A percentile compares a stretch with the other conserved stretches of the same genome.
phyloP scores from a whole-genome alignment of 2,797 vertebrate species.

The Phaenicophaeus curvirostris region DNA sequence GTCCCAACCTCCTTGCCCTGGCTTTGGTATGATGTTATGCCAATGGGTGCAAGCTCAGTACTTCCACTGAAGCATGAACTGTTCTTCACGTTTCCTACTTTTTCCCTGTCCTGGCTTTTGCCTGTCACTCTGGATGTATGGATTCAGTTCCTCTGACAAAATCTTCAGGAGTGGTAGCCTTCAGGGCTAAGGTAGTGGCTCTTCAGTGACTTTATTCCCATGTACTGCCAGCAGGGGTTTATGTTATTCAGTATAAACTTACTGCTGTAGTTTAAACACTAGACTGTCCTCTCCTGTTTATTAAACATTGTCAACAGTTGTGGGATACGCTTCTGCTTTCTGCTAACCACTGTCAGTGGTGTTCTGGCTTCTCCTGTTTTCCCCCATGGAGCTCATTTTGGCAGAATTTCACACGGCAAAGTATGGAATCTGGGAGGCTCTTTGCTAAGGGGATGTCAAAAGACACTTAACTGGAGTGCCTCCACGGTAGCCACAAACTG shows the following conservation, averaged over 20 bases:
- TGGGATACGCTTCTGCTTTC: neutral
- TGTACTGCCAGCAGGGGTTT: neutral
- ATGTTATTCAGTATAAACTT: neutral
- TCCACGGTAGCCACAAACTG: neutral
- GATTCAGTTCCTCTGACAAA: neutral
- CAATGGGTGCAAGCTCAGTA: neutral
- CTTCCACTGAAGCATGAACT: neutral
- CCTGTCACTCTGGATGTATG: rapidly evolving
- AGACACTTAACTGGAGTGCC: neutral
- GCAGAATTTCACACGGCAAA: neutral
- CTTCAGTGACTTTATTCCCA: neutral
- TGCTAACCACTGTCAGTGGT: neutral
- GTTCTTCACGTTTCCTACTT: neutral
- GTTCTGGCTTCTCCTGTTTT: neutral
- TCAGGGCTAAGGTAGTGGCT: neutral
- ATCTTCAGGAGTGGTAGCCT: neutral
- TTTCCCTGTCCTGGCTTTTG: neutral
- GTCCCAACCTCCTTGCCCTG: neutral
- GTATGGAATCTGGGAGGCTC: neutral
- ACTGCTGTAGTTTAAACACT: neutral
- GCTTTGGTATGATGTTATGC: neutral
- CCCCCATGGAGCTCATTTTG: neutral
- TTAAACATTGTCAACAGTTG: neutral
- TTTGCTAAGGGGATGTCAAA: neutral
- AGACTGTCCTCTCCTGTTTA: neutral